Conservation (phyloP, 1,140 invertebrate genomes). For the Hirudo medicinalis region DNA sequence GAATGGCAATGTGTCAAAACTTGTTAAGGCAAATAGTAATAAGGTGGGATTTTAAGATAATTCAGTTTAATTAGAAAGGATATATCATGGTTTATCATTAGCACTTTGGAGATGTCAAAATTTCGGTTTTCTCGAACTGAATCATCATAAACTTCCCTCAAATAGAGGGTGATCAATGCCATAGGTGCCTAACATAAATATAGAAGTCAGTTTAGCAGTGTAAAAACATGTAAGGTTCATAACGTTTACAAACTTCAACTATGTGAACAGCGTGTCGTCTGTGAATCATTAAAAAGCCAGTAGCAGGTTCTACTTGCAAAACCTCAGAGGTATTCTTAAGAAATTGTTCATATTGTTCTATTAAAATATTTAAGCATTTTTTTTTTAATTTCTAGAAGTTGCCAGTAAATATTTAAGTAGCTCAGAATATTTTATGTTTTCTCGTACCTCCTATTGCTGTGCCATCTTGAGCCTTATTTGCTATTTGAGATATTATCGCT, state of each 20-base stretch:
- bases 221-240: not conserved
- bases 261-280: slow-evolving; percentile 4
- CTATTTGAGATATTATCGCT: not conserved
- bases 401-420: too few relatives aligned
- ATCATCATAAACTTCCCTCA: slow-evolving; percentile 7
- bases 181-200: not conserved
- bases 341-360: slow-evolving; percentile 9
- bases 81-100: not conserved
- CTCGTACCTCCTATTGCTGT: not conserved
- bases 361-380: not conserved
- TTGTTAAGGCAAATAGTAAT: not conserved
- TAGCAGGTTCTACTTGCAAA: slow-evolving; percentile 4
- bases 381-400: too few relatives aligned
- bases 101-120: slow-evolving; percentile 7
- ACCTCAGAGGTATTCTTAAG: not conserved
- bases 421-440: not conserved
- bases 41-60: not conserved
- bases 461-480: not conserved
- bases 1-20: slow-evolving; percentile 8
- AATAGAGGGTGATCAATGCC: not conserved
- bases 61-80: not conserved
- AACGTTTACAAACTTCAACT: not conserved
- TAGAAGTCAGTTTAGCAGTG: not conserved
- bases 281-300: slow-evolving; percentile 5
- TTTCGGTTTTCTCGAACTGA: not conserved